Percentiles rank a stretch among this genome's conserved stretches.
These are phyloP conservation scores for Trypoxylus dichotomus DNA, from an alignment of 1,140 invertebrate genomes.

Conservation along the genomic window DNA sequence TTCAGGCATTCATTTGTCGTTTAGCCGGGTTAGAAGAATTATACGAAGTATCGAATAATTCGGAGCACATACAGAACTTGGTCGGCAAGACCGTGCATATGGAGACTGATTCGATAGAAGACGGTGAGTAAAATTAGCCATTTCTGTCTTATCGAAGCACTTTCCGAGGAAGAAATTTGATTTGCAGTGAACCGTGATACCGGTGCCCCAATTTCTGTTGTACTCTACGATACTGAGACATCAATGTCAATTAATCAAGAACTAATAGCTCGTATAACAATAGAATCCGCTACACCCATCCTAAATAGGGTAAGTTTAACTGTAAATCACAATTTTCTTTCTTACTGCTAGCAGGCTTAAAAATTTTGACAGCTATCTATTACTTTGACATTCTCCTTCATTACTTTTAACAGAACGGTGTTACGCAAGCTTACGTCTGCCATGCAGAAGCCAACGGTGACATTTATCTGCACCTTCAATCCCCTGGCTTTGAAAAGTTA, in stretches of 20 bases:
- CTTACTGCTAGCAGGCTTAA: background rate
- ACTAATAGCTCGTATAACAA: constrained; percentile 41
- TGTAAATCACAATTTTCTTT: background rate
- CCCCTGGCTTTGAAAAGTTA: constrained; percentile 50
- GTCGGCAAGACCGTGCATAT: constrained; percentile 24
- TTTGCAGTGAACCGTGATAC: constrained; percentile 22
- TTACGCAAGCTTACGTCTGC: constrained; percentile 53
- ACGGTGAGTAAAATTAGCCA: background rate
- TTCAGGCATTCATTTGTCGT: constrained; percentile 62
- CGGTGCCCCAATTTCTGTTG: constrained; percentile 40
- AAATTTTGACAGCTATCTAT: background rate
- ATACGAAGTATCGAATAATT: constrained; percentile 47
- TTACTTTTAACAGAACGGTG: background rate
- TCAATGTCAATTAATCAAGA: constrained; percentile 44
- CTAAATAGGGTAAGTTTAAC: constrained; percentile 45
- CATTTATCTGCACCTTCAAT: constrained; percentile 56
- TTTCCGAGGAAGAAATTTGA: too few relatives aligned
- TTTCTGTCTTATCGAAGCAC: too few relatives aligned
- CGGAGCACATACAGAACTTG: constrained; percentile 39
- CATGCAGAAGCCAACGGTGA: constrained; percentile 51
- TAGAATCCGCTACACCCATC: constrained; percentile 41
- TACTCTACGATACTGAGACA: constrained; percentile 46
- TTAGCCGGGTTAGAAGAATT: constrained; percentile 63
- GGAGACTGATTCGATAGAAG: background rate
- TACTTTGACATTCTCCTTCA: background rate